These are phyloP conservation scores for Melanerpes aurifrons DNA, from an alignment of 2,113 vertebrate species.

Conservation along the genomic window DNA sequence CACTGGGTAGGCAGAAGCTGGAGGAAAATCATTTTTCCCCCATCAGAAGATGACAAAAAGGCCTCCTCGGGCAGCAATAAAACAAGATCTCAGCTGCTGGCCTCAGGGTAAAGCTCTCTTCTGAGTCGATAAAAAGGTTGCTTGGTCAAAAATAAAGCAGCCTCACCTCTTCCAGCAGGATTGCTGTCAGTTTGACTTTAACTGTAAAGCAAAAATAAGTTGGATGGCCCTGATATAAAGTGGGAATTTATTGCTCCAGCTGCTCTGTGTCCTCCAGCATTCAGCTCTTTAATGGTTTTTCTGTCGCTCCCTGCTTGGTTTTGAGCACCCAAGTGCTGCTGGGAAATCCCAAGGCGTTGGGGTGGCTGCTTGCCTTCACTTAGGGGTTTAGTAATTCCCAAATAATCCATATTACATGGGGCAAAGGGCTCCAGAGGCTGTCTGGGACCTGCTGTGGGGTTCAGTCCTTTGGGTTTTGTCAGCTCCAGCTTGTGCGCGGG, in stretches of 20 bases:
- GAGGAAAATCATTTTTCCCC: not conserved
- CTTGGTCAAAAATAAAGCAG: not conserved
- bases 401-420: accelerated
- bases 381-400: not conserved
- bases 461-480: accelerated
- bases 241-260: conserved; percentile 1
- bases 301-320: not conserved
- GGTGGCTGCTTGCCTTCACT: not conserved
- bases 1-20: not conserved
- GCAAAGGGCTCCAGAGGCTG: not conserved
- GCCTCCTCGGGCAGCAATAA: not conserved
- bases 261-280: not conserved
- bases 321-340: too few relatives aligned
- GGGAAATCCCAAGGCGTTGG: too few relatives aligned
- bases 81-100: not conserved
- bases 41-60: not conserved
- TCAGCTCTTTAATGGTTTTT: not conserved
- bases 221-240: not conserved
- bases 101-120: not conserved
- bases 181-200: not conserved
- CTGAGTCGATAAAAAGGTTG: not conserved
- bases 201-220: not conserved
- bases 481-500: accelerated
- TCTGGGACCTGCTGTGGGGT: not conserved
- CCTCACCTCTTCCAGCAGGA: not conserved